A percentile compares a stretch with the other conserved stretches of the same genome.
Evolutionary conservation across 2,113 vertebrate genomes (phyloP).

Genomic region (Narcine bancroftii): DNA sequence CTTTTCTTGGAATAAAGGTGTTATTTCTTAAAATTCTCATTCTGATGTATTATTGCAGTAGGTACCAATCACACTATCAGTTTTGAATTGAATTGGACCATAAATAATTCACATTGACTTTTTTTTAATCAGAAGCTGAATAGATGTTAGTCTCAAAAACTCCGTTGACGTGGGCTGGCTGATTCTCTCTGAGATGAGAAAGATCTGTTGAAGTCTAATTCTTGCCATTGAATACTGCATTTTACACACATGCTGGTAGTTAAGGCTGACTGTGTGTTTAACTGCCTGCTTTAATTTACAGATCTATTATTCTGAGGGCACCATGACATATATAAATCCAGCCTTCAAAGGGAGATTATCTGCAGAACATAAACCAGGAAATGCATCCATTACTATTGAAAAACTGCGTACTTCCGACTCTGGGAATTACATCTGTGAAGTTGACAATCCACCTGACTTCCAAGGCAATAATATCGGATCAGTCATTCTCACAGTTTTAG

Average conservation of each 20-base stretch:
- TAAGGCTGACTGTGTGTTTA: background rate
- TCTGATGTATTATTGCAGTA: background rate
- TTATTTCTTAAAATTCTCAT: background rate
- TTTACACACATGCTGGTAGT: background rate
- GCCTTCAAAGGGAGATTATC: conserved; percentile 58
- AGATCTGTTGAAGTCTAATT: background rate
- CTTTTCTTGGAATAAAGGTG: background rate
- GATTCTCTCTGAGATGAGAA: background rate
- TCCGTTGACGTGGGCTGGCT: background rate
- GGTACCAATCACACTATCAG: background rate
- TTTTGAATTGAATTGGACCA: background rate
- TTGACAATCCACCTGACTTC: conserved; percentile 61
- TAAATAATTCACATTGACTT: background rate
- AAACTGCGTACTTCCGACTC: conserved; percentile 65
- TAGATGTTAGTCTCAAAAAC: background rate
- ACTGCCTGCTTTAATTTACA: conserved; percentile 48
- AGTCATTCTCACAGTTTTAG: conserved; percentile 61
- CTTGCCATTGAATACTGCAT: background rate
- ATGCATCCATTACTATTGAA: conserved; percentile 66
- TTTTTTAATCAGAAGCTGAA: background rate
- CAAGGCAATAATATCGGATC: conserved; percentile 53
- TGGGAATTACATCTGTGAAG: conserved; percentile 68
- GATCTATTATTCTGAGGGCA: conserved; percentile 57
- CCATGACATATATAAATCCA: conserved; percentile 43
- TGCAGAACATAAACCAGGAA: conserved; percentile 52